Evolutionary conservation across 2,113 vertebrate species (phyloP), one percentile per base, ranked within the genome.

Genomic region (Anoura caudifer): DNA sequence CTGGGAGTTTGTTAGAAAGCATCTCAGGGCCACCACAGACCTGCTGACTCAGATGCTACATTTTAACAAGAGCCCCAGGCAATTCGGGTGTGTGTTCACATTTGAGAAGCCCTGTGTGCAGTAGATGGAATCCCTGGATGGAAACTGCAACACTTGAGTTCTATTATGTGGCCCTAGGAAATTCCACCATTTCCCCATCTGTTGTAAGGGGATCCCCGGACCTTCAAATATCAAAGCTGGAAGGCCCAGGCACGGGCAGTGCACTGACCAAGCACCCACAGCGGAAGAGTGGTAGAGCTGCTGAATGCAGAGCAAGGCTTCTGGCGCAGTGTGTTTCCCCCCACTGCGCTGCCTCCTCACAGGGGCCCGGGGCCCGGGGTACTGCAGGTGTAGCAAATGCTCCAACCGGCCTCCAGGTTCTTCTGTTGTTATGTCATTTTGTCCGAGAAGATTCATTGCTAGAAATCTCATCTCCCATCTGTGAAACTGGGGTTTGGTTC

Each of bases 251-350:
- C 69, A 63, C 2, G 7, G 20, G 43, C 41, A 86, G 24, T 0
- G 0, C 22, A 19, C 0, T 2, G 67, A 15, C 9, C 4, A 1
- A 26, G 67, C 3, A 33, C 24, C 13, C 24, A 11, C 20, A 45
- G 76, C 3, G 1, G 1, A 38, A 20, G 38, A 0, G 38, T 0
- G 20, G 10, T 22, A 4, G 50, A 45, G 56, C 50, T 15, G 19
- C 12, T 0, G 38, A 20, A 50, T 50, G 14, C 24, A 50, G 36
- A 36, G 26, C 67, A 0, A 4, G 28, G 54, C 61, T 79, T 20
- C 59, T 0, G 1, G 41, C 0, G 15, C n/a, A 6, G 54, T 0
- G 3, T 1, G 0, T 4, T n/a, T 52, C n/a, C 59, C 70, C 28
- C 17, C 22, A 5, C 4, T 4, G 36, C 0, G 24, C 12, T 4